Percentiles rank a stretch among this genome's conserved stretches.
Evolutionary conservation across 2,113 vertebrate species (phyloP).

Genomic region (Columba janthina): DNA sequence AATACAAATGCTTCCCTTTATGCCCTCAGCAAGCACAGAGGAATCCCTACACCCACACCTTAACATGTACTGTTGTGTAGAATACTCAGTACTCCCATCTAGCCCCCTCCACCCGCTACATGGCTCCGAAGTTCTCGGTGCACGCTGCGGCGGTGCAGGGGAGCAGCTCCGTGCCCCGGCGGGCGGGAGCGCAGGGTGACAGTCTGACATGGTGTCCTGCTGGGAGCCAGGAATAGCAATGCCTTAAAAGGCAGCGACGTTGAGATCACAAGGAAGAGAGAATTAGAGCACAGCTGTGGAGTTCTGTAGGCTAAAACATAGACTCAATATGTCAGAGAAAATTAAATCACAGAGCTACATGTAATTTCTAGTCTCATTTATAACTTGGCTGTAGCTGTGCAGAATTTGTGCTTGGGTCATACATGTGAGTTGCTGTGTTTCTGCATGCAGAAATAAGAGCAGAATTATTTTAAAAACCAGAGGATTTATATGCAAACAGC

Average conservation of each 20-base stretch:
- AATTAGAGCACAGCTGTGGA: constrained; percentile 90
- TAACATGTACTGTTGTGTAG: not conserved
- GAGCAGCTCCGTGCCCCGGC: not conserved
- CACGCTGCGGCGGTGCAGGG: too few species aligned
- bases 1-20: not conserved
- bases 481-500: not conserved
- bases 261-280: constrained; percentile 81
- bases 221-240: constrained; percentile 76
- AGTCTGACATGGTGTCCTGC: constrained; percentile 74
- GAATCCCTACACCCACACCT: not conserved
- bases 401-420: constrained; percentile 26
- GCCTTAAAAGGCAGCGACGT: constrained; percentile 81
- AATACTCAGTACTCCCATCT: too few species aligned
- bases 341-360: constrained; percentile 82
- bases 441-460: not conserved
- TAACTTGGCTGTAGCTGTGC: constrained; percentile 27
- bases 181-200: constrained; percentile 63
- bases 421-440: not conserved
- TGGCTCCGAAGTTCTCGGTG: constrained; percentile 15
- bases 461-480: not conserved
- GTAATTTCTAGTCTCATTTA: constrained; percentile 48
- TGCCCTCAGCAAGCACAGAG: not conserved
- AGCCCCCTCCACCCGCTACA: not conserved
- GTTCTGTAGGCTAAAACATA: constrained; percentile 88
- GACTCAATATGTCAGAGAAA: constrained; percentile 87